These are phyloP conservation scores for Deilephila porcellus DNA, from an alignment of 2,888 invertebrate species.

Conservation along the genomic window DNA sequence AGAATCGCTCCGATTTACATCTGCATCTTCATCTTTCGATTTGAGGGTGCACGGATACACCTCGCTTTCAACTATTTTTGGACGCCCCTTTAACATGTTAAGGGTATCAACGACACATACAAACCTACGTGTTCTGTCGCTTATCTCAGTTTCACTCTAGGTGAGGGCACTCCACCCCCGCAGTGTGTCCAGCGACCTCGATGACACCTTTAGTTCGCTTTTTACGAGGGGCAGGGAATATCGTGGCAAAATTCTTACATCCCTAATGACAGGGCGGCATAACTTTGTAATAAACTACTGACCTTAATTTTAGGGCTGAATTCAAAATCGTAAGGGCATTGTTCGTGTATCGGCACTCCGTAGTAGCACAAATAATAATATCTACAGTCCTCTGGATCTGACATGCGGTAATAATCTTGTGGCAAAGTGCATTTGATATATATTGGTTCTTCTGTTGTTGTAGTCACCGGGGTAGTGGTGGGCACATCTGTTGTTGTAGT, in stretches of 20 bases:
- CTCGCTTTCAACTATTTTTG: too few relatives aligned
- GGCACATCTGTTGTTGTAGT: not conserved
- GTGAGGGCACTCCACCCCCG: not conserved
- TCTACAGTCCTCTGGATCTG: slow-evolving; percentile 6
- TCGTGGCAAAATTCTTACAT: not conserved
- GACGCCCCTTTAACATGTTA: too few relatives aligned
- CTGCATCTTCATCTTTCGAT: too few relatives aligned
- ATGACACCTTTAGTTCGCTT: not conserved
- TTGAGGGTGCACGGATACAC: too few relatives aligned
- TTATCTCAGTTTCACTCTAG: not conserved
- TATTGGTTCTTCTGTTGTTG: not conserved
- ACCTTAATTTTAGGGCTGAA: slow-evolving; percentile 9
- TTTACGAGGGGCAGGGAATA: not conserved
- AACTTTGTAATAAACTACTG: not conserved
- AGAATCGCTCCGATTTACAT: too few relatives aligned
- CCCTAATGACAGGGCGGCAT: not conserved
- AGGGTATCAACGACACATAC: too few relatives aligned
- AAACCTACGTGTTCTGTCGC: too few relatives aligned
- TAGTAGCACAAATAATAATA: slow-evolving; percentile 20
- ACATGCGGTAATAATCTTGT: not conserved
- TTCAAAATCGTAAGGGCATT: slow-evolving; percentile 22
- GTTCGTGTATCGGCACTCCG: slow-evolving; percentile 1
- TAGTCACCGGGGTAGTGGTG: not conserved
- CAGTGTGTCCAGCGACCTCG: not conserved
- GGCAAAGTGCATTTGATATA: not conserved